Evolutionary conservation across 53 echinoderm and acorn worm genomes (phyloP).

Genomic region (Arbacia lixula): DNA sequence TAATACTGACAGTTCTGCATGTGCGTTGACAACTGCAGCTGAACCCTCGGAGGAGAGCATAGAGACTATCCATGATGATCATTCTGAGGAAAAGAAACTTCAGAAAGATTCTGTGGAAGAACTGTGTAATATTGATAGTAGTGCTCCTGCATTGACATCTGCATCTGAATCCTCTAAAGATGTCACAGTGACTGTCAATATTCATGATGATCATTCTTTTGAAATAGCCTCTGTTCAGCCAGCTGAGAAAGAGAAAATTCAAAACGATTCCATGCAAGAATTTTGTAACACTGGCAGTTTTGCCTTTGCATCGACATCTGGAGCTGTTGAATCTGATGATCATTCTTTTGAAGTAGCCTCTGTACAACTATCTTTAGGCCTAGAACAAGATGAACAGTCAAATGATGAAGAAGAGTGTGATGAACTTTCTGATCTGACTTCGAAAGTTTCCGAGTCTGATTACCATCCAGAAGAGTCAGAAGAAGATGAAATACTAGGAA

Average conservation of each 20-base stretch:
- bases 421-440: conserved; percentile 26
- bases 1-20: no score
- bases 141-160: no score
- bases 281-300: neutral
- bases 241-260: conserved; percentile 29
- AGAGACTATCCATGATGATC: no score
- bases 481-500: conserved; percentile 31
- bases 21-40: no score
- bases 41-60: no score
- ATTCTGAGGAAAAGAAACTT: no score
- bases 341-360: conserved; percentile 36
- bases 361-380: conserved; percentile 32
- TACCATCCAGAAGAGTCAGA: conserved; percentile 28
- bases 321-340: conserved; percentile 15
- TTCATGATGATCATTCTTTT: conserved; percentile 26
- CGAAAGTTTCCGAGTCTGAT: conserved; percentile 17
- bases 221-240: conserved; percentile 16
- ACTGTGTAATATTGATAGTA: no score
- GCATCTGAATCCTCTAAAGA: no score
- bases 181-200: no score
- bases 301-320: conserved; percentile 17
- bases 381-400: conserved; percentile 12
- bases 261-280: conserved; percentile 19
- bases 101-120: no score
- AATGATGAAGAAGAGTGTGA: conserved; percentile 14